phyloP scores from a whole-genome alignment of 2,888 invertebrate genomes.

The Hydropsyche betteni region DNA sequence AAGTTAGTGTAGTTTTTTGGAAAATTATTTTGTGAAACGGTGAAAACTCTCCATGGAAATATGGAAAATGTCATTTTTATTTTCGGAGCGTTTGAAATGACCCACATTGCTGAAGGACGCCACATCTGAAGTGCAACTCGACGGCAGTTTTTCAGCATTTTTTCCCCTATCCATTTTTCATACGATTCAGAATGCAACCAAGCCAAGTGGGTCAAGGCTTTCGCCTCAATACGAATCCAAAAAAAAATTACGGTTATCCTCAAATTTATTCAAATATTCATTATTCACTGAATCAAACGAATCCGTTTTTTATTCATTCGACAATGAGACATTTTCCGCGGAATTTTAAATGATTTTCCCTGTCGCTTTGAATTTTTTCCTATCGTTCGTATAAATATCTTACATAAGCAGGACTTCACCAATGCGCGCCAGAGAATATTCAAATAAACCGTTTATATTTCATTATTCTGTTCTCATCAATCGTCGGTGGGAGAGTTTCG shows the following conservation, averaged over 20 bases:
- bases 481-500: neutral
- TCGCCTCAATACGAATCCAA: neutral
- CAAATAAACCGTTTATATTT: conserved; percentile 33
- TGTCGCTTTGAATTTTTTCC: too few relatives aligned
- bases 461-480: conserved; percentile 30
- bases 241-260: too few relatives aligned
- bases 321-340: too few relatives aligned
- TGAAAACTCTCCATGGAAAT: neutral
- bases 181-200: neutral
- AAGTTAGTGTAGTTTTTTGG: too few relatives aligned
- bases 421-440: conserved; percentile 22
- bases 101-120: neutral
- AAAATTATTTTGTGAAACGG: too few relatives aligned
- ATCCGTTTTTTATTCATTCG: too few relatives aligned
- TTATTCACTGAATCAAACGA: too few relatives aligned
- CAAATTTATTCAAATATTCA: too few relatives aligned
- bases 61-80: neutral
- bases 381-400: neutral
- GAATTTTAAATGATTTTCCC: too few relatives aligned
- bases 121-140: neutral
- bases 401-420: conserved; percentile 1
- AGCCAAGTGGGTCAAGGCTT: conserved; percentile 19
- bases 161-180: neutral
- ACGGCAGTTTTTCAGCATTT: conserved; percentile 1
- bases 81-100: neutral